Conservation (phyloP, 2,113 vertebrate species). For the Mobula birostris region DNA sequence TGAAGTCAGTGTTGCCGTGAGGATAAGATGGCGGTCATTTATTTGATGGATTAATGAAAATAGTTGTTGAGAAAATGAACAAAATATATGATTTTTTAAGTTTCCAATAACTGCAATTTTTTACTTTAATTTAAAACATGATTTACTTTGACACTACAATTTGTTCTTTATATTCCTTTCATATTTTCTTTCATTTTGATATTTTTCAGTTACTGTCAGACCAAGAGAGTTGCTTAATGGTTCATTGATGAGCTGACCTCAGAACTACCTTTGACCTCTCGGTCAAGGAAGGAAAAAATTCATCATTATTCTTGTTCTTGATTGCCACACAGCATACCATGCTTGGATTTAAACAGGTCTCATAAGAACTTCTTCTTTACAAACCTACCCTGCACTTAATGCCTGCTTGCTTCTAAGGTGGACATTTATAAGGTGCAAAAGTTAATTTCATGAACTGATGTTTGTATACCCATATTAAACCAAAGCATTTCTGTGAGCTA, state of each 20-base stretch:
- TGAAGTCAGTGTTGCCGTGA: too few species aligned
- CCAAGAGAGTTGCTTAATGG: neutral
- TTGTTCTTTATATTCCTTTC: neutral
- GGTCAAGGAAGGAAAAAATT: neutral
- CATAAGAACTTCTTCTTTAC: neutral
- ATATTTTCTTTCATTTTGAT: neutral
- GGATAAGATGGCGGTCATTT: too few species aligned
- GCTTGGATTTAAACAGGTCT: neutral
- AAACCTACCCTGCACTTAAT: neutral
- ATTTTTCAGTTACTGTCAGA: neutral
- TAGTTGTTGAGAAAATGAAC: too few species aligned
- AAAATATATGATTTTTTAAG: too few species aligned
- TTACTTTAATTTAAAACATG: neutral
- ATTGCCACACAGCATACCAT: neutral
- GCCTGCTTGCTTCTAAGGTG: neutral
- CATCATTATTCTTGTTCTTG: neutral
- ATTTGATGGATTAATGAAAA: too few species aligned
- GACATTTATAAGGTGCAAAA: neutral
- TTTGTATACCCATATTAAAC: too few species aligned
- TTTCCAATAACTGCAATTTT: too few species aligned
- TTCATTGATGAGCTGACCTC: neutral
- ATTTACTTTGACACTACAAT: neutral
- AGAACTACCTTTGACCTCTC: neutral
- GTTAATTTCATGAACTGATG: neutral
- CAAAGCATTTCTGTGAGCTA: neutral